Evolutionary conservation across 2,797 vertebrate species (phyloP).

Genomic region (Sebastes kiyomatsui): DNA sequence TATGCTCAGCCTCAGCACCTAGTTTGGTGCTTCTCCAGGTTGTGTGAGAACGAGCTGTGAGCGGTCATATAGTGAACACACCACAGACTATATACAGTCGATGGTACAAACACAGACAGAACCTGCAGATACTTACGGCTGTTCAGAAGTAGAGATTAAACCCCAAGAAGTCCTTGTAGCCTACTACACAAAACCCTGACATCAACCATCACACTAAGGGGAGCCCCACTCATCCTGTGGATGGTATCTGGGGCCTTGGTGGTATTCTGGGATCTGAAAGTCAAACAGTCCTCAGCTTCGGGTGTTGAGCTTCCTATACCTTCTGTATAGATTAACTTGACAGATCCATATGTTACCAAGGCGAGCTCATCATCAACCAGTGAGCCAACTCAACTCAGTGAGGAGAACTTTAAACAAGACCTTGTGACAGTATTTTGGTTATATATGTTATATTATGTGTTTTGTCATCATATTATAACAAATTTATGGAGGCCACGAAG

Average conservation of each 20-base stretch:
- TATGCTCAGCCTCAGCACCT: background rate
- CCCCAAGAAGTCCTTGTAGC: background rate
- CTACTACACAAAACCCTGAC: background rate
- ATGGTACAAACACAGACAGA: background rate
- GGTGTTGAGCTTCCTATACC: background rate
- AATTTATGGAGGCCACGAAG: background rate
- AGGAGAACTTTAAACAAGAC: background rate
- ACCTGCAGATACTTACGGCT: background rate
- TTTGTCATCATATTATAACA: background rate
- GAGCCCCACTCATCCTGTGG: background rate
- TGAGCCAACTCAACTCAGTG: background rate
- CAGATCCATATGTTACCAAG: constrained; percentile 9
- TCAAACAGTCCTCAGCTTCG: constrained; percentile 16
- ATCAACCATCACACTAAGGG: background rate
- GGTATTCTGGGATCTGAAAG: constrained; percentile 31
- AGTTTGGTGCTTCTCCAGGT: background rate
- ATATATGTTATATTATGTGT: background rate
- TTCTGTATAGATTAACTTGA: constrained; percentile 42
- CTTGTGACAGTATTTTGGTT: background rate
- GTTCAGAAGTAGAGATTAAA: background rate
- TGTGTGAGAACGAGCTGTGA: background rate
- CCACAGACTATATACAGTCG: background rate
- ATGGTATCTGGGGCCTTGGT: constrained; percentile 15
- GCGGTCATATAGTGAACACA: background rate
- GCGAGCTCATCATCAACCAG: background rate